Evolutionary conservation across 2,888 invertebrate species (phyloP).

Genomic region (Temnothorax ravouxi): DNA sequence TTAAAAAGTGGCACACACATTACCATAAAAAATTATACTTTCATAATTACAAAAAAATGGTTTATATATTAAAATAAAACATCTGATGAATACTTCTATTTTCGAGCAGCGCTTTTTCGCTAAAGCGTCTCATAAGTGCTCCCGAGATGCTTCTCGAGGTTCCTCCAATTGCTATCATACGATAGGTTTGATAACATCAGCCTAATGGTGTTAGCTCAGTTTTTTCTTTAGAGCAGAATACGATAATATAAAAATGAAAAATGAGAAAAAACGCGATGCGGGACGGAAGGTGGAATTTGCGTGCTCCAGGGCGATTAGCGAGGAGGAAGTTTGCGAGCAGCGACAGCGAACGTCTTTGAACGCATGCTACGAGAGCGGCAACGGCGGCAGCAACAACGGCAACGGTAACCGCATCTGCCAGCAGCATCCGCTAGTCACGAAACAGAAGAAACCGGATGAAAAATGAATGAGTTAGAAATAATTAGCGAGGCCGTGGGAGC

Average conservation of each 20-base stretch:
- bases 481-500: slow-evolving; percentile 71
- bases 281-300: slow-evolving; percentile 26
- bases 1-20: not conserved
- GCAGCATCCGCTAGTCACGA: slow-evolving; percentile 49
- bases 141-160: not conserved
- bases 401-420: slow-evolving; percentile 47
- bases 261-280: slow-evolving; percentile 28
- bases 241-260: slow-evolving; percentile 52
- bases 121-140: not conserved
- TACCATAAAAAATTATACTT: not conserved
- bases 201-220: slow-evolving; percentile 3
- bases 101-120: not conserved
- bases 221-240: slow-evolving; percentile 35
- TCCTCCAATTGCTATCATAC: slow-evolving; percentile 19
- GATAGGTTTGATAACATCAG: not conserved
- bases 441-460: slow-evolving; percentile 43
- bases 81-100: not conserved
- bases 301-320: slow-evolving; percentile 43
- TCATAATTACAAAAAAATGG: not conserved
- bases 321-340: slow-evolving; percentile 8
- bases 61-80: not conserved
- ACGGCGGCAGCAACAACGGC: not conserved
- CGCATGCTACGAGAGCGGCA: slow-evolving; percentile 14
- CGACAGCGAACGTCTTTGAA: slow-evolving; percentile 49
- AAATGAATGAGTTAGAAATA: slow-evolving; percentile 73